Conservation (phyloP, 2,888 invertebrate species). For the Parelbella ahira region DNA sequence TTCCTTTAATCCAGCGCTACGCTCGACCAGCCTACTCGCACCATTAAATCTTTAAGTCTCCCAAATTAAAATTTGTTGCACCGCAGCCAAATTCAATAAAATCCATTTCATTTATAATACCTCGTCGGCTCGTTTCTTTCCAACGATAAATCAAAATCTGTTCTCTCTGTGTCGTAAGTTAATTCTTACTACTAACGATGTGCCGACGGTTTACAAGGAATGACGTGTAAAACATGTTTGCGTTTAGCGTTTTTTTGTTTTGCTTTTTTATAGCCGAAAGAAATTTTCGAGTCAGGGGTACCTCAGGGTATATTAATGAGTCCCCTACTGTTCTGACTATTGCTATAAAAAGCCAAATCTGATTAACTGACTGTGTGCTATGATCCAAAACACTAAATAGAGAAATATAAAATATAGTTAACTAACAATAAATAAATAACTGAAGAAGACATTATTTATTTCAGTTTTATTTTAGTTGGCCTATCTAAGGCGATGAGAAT, state of each 20-base stretch:
- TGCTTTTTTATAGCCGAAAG: not conserved
- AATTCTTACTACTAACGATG: slow-evolving; percentile 21
- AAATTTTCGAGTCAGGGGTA: not conserved
- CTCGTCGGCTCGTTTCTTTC: slow-evolving; percentile 7
- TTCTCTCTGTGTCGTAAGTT: slow-evolving; percentile 13
- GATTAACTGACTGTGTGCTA: too few species aligned
- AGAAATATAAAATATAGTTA: too few species aligned
- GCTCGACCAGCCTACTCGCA: too few species aligned
- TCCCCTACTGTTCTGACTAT: too few species aligned
- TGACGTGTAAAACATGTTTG: slow-evolving; percentile 10
- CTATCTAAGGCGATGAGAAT: too few species aligned
- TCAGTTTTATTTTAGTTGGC: too few species aligned
- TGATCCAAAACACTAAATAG: too few species aligned
- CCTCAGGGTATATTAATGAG: too few species aligned
- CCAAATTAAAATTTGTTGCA: slow-evolving; percentile 15
- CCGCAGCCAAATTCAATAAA: slow-evolving; percentile 13
- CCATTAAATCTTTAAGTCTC: slow-evolving; percentile 6
- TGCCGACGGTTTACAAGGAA: slow-evolving; percentile 15
- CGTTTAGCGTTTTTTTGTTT: slow-evolving; percentile 9
- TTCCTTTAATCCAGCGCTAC: too few species aligned
- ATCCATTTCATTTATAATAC: slow-evolving; percentile 8
- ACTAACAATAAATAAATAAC: too few species aligned
- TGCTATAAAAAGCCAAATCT: too few species aligned
- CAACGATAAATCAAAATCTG: slow-evolving; percentile 17
- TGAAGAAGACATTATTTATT: too few species aligned